Evolutionary conservation across 2,888 invertebrate genomes (phyloP).

Genomic region (Cheilosia urbana): DNA sequence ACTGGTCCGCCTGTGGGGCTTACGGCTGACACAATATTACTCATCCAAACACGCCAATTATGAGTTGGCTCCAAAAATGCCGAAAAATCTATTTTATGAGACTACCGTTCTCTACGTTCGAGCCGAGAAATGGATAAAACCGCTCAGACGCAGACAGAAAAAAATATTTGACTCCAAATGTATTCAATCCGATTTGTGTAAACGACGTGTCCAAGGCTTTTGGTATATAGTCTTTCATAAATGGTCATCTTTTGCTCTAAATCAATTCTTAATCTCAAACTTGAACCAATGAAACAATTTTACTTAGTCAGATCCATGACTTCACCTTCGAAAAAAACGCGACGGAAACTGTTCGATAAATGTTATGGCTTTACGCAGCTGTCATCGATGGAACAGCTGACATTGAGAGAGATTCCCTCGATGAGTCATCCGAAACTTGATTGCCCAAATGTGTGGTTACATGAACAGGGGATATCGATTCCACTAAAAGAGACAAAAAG

Average conservation of each 20-base stretch:
- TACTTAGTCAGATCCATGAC: conserved; percentile 23
- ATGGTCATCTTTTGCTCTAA: conserved; percentile 21
- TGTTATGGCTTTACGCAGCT: conserved; percentile 37
- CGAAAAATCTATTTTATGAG: conserved; percentile 2
- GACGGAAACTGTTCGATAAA: conserved; percentile 18
- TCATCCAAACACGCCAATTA: no score
- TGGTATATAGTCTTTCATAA: background rate
- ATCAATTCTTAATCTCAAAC: conserved; percentile 11
- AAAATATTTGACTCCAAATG: background rate
- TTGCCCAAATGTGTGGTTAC: conserved; percentile 27
- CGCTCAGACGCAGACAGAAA: conserved; percentile 7
- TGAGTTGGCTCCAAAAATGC: conserved; percentile 6
- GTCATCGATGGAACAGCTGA: conserved; percentile 54
- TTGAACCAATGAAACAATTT: background rate
- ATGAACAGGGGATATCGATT: conserved; percentile 55
- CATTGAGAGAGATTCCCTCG: conserved; percentile 52
- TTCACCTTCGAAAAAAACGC: conserved; percentile 21
- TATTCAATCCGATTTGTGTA: conserved; percentile 1
- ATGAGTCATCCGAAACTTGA: conserved; percentile 47
- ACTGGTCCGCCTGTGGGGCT: no score
- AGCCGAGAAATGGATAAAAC: background rate
- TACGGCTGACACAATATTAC: no score
- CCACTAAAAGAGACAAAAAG: conserved; percentile 29
- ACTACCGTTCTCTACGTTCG: no score
- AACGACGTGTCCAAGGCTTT: background rate